A percentile compares a stretch with the other conserved stretches of the same genome.
Conservation (phyloP, 1,140 invertebrate genomes). For the Gonioctena quinquepunctata region DNA sequence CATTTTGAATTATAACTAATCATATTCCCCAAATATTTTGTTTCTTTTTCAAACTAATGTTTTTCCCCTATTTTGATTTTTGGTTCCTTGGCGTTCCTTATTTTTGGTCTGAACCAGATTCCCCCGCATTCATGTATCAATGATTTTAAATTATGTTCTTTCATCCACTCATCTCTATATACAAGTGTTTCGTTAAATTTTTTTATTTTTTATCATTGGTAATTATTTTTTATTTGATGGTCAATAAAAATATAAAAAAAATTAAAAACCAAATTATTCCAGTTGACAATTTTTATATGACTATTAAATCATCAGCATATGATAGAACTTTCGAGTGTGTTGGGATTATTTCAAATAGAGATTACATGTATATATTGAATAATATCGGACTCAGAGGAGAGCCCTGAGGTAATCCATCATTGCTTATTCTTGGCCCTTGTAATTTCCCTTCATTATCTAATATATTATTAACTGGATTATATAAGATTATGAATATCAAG, state of each 20-base stretch:
- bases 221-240: too few species aligned
- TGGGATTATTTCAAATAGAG: neutral
- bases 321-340: neutral
- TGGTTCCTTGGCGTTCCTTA: neutral
- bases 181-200: neutral
- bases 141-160: neutral
- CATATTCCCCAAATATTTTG: constrained; percentile 10
- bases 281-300: neutral
- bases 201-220: too few species aligned
- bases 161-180: neutral
- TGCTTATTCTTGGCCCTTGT: neutral
- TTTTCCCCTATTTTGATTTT: neutral
- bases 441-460: neutral
- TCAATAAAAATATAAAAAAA: too few species aligned
- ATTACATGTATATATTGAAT: constrained; percentile 23
- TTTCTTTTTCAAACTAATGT: neutral
- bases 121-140: neutral
- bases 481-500: constrained; percentile 5
- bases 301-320: constrained; percentile 28
- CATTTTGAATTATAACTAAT: constrained; percentile 4
- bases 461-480: neutral
- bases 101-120: neutral
- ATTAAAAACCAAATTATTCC: neutral
- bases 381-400: constrained; percentile 18
- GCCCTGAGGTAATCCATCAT: constrained; percentile 13